A percentile compares a stretch with the other conserved stretches of the same genome.
Conservation (phyloP, 2,888 invertebrate genomes). For the Tetranychus piercei region DNA sequence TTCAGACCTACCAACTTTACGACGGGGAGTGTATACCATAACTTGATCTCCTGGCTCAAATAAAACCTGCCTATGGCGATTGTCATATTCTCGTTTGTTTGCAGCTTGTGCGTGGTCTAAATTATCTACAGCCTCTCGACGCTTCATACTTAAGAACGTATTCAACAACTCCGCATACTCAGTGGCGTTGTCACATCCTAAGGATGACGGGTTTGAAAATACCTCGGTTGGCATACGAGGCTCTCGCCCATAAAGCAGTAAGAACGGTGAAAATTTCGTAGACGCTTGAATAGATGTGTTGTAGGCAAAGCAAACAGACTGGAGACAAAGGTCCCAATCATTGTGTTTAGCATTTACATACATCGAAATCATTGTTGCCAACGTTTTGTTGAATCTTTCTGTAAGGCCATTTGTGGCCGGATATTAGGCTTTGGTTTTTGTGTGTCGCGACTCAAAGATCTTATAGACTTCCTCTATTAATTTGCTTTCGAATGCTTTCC, state of each 20-base stretch:
- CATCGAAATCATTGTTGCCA: slow-evolving; percentile 24
- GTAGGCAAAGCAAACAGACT: slow-evolving; percentile 18
- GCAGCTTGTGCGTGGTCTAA: background rate
- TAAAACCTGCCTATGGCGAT: background rate
- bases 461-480: slow-evolving; percentile 4
- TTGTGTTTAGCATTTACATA: slow-evolving; percentile 23
- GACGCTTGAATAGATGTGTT: background rate
- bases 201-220: background rate
- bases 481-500: background rate
- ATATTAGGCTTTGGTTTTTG: slow-evolving; percentile 24
- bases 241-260: background rate
- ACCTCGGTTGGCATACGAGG: slow-evolving; percentile 16
- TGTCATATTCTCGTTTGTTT: background rate
- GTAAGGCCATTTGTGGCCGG: slow-evolving; percentile 25
- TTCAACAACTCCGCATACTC: background rate
- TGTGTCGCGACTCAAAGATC: slow-evolving; percentile 13
- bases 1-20: slow-evolving; percentile 13
- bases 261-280: slow-evolving; percentile 8
- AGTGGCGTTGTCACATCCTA: background rate
- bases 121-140: background rate
- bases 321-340: slow-evolving; percentile 25
- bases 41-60: slow-evolving; percentile 16
- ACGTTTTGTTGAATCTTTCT: slow-evolving; percentile 26
- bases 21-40: slow-evolving; percentile 10
- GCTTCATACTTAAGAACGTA: background rate